A percentile compares a stretch with the other conserved stretches of the same genome.
Evolutionary conservation across 2,797 vertebrate genomes (phyloP).

Genomic region (Denticeps clupeoides): DNA sequence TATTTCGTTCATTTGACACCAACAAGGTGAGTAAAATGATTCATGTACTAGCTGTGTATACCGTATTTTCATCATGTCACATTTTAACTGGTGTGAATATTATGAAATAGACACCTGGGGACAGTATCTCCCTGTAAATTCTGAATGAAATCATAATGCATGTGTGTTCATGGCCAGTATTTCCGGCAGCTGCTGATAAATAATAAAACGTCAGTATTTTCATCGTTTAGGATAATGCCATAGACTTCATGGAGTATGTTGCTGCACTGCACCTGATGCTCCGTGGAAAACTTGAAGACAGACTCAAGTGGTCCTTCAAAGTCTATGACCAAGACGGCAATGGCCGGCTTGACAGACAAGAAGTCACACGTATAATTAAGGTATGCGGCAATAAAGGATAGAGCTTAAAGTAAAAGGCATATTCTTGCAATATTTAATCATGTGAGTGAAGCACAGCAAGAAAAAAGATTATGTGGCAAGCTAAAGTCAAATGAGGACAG

Average conservation of each 20-base stretch:
- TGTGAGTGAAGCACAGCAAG: neutral
- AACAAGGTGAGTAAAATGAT: constrained; percentile 29
- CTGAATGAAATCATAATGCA: neutral
- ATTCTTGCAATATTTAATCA: neutral
- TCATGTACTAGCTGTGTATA: neutral
- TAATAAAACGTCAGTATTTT: neutral
- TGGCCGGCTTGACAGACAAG: constrained; percentile 34
- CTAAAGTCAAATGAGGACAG: too few species aligned
- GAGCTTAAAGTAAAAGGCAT: too few species aligned
- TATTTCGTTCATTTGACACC: constrained; percentile 49
- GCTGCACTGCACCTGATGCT: constrained; percentile 38
- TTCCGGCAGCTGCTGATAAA: neutral
- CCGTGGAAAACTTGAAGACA: constrained; percentile 39
- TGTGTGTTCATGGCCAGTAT: neutral
- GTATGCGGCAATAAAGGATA: too few species aligned
- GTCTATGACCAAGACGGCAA: constrained; percentile 39
- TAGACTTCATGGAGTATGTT: constrained; percentile 42
- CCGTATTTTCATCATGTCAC: neutral
- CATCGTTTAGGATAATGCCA: constrained; percentile 31
- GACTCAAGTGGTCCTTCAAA: constrained; percentile 44
- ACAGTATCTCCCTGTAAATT: neutral
- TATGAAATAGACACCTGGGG: neutral
- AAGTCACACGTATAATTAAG: constrained; percentile 36
- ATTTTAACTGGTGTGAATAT: neutral
- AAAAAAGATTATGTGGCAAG: too few species aligned